Evolutionary conservation across 2,888 invertebrate genomes (phyloP).

Genomic region (Megalurothrips usitatus): DNA sequence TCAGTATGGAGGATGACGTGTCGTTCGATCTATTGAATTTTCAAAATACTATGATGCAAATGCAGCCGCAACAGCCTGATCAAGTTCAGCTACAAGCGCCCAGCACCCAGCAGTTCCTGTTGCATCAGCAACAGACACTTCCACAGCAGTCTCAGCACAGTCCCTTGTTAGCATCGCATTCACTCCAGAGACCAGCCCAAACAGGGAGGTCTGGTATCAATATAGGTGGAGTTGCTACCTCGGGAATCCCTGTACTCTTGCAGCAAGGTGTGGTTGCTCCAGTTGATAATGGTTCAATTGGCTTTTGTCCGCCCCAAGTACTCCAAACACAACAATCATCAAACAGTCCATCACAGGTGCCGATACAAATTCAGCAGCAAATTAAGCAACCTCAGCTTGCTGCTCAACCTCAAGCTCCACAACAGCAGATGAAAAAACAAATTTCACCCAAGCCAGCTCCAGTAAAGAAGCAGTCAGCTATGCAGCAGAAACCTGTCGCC

Average conservation of each 20-base stretch:
- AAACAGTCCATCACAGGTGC: conserved; percentile 40
- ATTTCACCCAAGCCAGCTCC: conserved; percentile 36
- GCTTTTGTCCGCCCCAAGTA: conserved; percentile 42
- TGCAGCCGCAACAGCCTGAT: conserved; percentile 38
- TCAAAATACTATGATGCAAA: conserved; percentile 40
- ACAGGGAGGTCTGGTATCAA: conserved; percentile 40
- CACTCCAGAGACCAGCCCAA: conserved; percentile 39
- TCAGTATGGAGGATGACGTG: conserved; percentile 49
- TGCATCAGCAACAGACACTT: not conserved
- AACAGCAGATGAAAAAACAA: conserved; percentile 38
- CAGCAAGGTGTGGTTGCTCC: not conserved
- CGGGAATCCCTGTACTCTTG: conserved; percentile 37
- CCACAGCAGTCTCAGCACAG: conserved; percentile 29
- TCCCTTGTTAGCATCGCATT: conserved; percentile 34
- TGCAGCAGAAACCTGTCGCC: conserved; percentile 43
- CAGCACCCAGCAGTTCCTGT: conserved; percentile 27
- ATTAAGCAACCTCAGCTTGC: conserved; percentile 29
- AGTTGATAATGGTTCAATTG: conserved; percentile 37
- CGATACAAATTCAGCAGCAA: conserved; percentile 38
- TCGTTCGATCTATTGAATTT: conserved; percentile 49
- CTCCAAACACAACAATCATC: conserved; percentile 41
- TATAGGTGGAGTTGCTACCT: conserved; percentile 37
- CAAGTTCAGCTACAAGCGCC: conserved; percentile 30
- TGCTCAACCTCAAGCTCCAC: conserved; percentile 34
- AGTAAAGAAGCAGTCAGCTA: conserved; percentile 39